These are phyloP conservation scores for Andrena dorsata DNA, from an alignment of 2,888 invertebrate species.

Conservation along the genomic window DNA sequence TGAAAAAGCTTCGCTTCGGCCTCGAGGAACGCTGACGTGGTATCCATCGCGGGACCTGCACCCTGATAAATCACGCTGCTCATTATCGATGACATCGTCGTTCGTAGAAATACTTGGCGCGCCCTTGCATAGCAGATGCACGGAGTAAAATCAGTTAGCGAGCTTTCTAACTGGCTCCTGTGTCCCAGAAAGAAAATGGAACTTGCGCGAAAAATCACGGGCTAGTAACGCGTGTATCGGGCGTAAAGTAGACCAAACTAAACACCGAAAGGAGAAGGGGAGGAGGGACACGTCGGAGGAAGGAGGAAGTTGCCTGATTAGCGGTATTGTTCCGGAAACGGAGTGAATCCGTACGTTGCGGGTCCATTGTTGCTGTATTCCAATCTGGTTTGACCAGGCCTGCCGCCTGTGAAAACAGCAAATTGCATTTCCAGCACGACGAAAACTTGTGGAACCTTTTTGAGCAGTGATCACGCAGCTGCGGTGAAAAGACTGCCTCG, in stretches of 20 bases:
- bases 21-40: slow-evolving; percentile 45
- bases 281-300: slow-evolving; percentile 9
- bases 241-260: slow-evolving; percentile 13
- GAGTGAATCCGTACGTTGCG: slow-evolving; percentile 68
- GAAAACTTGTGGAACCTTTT: slow-evolving; percentile 47
- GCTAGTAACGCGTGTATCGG: not conserved
- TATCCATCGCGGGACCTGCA: slow-evolving; percentile 21
- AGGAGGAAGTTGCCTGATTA: slow-evolving; percentile 65
- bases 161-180: not conserved
- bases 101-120: not conserved
- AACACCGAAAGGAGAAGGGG: not conserved
- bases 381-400: slow-evolving; percentile 69
- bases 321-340: slow-evolving; percentile 72
- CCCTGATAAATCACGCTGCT: slow-evolving; percentile 49
- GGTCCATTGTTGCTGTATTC: slow-evolving; percentile 67
- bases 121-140: no score
- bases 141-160: slow-evolving; percentile 20
- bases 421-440: slow-evolving; percentile 66
- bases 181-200: not conserved
- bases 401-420: slow-evolving; percentile 70
- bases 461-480: slow-evolving; percentile 7
- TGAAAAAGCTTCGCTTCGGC: slow-evolving; percentile 10
- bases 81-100: slow-evolving; percentile 35
- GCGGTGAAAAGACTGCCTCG: slow-evolving; percentile 28
- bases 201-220: not conserved